Percentiles rank a stretch among this genome's conserved stretches.
Evolutionary conservation across 2,797 vertebrate species (phyloP).

Genomic region (Pantherophis vulpinus): DNA sequence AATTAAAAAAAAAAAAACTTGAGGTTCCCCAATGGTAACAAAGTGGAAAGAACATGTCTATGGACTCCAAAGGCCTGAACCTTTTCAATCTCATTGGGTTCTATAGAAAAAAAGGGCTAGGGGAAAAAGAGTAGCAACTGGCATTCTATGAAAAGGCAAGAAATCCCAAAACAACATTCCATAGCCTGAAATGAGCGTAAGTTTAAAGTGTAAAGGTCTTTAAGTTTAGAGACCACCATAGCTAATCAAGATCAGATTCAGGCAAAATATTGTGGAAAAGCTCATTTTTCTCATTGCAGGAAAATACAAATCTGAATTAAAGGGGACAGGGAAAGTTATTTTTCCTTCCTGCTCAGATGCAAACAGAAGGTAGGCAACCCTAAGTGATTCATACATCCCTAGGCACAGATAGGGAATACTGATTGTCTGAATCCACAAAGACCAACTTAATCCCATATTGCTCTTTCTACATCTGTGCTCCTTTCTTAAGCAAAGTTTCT

Average conservation of each 20-base stretch:
- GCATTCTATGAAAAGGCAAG: not conserved
- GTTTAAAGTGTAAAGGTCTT: not conserved
- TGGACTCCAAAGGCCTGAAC: not conserved
- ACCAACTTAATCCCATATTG: not conserved
- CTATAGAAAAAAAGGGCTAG: not conserved
- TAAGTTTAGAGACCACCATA: not conserved
- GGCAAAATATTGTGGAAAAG: not conserved
- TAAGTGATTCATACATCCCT: not conserved
- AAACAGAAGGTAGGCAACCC: not conserved
- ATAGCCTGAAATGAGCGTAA: not conserved
- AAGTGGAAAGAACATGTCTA: not conserved
- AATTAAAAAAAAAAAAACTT: not conserved
- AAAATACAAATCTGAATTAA: not conserved
- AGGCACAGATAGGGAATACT: not conserved
- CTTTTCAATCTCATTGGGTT: not conserved
- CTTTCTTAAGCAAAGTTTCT: not conserved
- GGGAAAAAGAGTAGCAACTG: not conserved
- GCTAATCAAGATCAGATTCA: not conserved
- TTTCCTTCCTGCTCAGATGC: not conserved
- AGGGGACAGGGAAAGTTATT: not conserved
- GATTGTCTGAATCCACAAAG: not conserved
- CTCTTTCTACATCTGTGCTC: not conserved
- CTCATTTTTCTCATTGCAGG: not conserved
- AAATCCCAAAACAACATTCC: not conserved
- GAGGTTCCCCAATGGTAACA: not conserved